These are phyloP conservation scores for Aptenodytes forsteri DNA, from an alignment of 2,113 vertebrate genomes.

Conservation along the genomic window DNA sequence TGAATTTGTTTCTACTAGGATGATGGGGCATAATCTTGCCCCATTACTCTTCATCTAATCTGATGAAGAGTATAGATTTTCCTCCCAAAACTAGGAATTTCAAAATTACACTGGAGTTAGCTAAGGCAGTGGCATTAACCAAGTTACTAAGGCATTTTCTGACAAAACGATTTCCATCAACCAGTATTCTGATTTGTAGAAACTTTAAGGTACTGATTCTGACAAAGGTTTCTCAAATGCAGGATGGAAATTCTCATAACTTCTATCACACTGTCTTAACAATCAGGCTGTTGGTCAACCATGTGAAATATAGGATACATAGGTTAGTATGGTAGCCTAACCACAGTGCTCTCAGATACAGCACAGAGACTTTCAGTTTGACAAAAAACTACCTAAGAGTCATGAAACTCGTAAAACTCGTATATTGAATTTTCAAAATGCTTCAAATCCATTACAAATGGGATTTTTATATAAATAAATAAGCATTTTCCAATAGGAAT, in stretches of 20 bases:
- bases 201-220: not conserved
- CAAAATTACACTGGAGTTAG: not conserved
- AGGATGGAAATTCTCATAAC: not conserved
- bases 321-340: not conserved
- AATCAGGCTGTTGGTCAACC: not conserved
- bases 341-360: not conserved
- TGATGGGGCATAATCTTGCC: no score
- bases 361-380: not conserved
- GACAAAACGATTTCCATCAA: not conserved
- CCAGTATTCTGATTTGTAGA: not conserved
- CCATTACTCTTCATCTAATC: no score
- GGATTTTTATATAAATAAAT: not conserved
- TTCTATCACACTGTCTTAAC: not conserved
- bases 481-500: not conserved
- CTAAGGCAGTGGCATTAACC: not conserved
- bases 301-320: not conserved
- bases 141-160: not conserved
- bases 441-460: not conserved
- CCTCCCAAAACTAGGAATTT: not conserved
- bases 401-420: not conserved
- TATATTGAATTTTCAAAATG: not conserved
- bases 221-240: not conserved
- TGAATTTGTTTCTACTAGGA: not conserved
- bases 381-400: not conserved
- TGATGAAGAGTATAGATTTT: not conserved